Percentiles rank a stretch among this genome's conserved stretches.
Evolutionary conservation across 2,113 vertebrate genomes (phyloP).

Genomic region (Catharus bicknelli): DNA sequence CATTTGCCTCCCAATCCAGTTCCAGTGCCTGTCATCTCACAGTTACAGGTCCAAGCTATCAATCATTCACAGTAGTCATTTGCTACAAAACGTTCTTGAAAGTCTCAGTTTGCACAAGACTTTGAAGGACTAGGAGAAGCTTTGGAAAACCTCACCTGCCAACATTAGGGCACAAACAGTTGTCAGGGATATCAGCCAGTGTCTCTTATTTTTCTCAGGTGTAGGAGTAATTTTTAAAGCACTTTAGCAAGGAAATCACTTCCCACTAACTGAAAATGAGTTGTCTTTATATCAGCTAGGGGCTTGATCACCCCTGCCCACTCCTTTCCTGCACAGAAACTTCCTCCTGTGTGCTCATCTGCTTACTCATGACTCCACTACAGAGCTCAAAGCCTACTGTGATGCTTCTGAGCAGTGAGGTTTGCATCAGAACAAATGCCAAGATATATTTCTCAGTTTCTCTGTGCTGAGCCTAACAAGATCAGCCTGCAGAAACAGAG

Average conservation of each 20-base stretch:
- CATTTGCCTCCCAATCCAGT: not conserved
- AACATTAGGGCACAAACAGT: not conserved
- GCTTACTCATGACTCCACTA: not conserved
- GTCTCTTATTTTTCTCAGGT: not conserved
- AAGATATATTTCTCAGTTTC: not conserved
- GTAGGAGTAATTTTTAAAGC: not conserved
- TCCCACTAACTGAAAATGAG: not conserved
- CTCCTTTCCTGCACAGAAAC: not conserved
- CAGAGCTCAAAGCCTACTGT: not conserved
- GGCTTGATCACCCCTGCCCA: not conserved
- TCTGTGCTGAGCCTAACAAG: not conserved
- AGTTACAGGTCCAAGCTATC: not conserved
- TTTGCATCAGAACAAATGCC: not conserved
- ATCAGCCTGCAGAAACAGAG: not conserved
- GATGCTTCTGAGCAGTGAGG: not conserved
- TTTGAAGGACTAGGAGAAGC: not conserved
- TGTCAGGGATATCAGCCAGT: not conserved
- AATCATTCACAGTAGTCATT: not conserved
- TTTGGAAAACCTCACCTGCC: not conserved
- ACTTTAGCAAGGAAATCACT: not conserved
- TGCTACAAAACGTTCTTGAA: not conserved
- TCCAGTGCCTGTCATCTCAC: not conserved
- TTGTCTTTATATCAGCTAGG: not conserved
- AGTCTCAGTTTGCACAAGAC: not conserved
- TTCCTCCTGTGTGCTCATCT: not conserved